Evolutionary conservation across 2,888 invertebrate species (phyloP).

Genomic region (Macaria liturata): DNA sequence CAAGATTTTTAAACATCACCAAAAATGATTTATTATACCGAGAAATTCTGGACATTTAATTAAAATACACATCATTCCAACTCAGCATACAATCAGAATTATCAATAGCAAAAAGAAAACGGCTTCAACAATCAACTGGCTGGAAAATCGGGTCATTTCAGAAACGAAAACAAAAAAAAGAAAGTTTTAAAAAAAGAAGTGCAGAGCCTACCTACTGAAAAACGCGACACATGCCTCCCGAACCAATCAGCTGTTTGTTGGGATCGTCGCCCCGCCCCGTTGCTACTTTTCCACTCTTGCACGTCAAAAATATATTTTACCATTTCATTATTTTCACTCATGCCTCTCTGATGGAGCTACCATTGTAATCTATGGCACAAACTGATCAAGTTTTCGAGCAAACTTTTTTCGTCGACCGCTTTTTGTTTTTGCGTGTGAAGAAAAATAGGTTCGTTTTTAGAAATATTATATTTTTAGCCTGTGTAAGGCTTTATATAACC

Average conservation of each 20-base stretch:
- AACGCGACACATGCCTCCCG: constrained; percentile 70
- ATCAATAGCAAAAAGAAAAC: constrained; percentile 4
- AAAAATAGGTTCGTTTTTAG: neutral
- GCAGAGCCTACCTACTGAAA: constrained; percentile 68
- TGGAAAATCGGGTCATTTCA: constrained; percentile 27
- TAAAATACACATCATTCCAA: too few relatives aligned
- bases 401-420: constrained; percentile 31
- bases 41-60: too few relatives aligned
- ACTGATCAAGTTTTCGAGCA: constrained; percentile 16
- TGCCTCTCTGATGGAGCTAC: constrained; percentile 18
- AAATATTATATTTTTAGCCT: neutral
- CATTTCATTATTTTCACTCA: constrained; percentile 51
- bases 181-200: constrained; percentile 51
- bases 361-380: neutral
- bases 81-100: too few relatives aligned
- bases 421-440: neutral
- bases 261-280: constrained; percentile 70
- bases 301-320: constrained; percentile 68
- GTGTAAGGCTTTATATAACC: too few relatives aligned
- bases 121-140: constrained; percentile 9
- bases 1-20: too few relatives aligned
- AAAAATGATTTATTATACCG: too few relatives aligned
- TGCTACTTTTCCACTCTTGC: constrained; percentile 71
- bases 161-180: constrained; percentile 30
- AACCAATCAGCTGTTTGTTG: constrained; percentile 79